phyloP scores from a whole-genome alignment of 2,797 vertebrate species.

The Dipus sagitta region DNA sequence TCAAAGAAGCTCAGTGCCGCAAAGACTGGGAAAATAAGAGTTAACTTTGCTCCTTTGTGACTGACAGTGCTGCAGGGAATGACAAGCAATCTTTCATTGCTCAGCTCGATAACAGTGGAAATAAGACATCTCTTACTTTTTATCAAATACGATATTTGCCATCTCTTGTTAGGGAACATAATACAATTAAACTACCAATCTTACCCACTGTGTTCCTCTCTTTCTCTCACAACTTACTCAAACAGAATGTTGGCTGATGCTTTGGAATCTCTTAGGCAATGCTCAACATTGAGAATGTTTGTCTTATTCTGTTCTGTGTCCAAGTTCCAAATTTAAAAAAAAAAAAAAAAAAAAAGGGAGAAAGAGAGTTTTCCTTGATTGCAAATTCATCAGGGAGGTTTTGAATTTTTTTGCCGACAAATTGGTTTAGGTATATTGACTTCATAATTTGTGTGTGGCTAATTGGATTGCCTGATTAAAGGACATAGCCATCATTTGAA shows the following conservation, averaged over 20 bases:
- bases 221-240: slow-evolving; percentile 68
- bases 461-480: slow-evolving; percentile 83
- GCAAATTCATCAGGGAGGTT: slow-evolving; percentile 81
- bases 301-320: slow-evolving; percentile 74
- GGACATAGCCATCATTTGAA: slow-evolving; percentile 69
- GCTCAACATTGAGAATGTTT: slow-evolving; percentile 65
- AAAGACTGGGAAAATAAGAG: slow-evolving; percentile 62
- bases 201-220: slow-evolving; percentile 58
- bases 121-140: slow-evolving; percentile 76
- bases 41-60: slow-evolving; percentile 70
- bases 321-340: slow-evolving; percentile 66
- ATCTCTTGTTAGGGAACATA: slow-evolving; percentile 77
- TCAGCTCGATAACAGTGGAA: slow-evolving; percentile 76
- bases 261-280: slow-evolving; percentile 68
- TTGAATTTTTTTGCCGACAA: slow-evolving; percentile 75
- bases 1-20: slow-evolving; percentile 20
- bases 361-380: slow-evolving; percentile 78
- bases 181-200: slow-evolving; percentile 77
- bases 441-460: slow-evolving; percentile 77
- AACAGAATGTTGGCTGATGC: slow-evolving; percentile 72
- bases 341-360: slow-evolving; percentile 36
- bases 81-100: slow-evolving; percentile 73
- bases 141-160: slow-evolving; percentile 78
- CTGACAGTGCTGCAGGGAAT: slow-evolving; percentile 74
- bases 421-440: slow-evolving; percentile 74